Evolutionary conservation across 2,797 vertebrate genomes (phyloP), one percentile per base, ranked within the genome.

Genomic region (Amblyopsis hoosieri): DNA sequence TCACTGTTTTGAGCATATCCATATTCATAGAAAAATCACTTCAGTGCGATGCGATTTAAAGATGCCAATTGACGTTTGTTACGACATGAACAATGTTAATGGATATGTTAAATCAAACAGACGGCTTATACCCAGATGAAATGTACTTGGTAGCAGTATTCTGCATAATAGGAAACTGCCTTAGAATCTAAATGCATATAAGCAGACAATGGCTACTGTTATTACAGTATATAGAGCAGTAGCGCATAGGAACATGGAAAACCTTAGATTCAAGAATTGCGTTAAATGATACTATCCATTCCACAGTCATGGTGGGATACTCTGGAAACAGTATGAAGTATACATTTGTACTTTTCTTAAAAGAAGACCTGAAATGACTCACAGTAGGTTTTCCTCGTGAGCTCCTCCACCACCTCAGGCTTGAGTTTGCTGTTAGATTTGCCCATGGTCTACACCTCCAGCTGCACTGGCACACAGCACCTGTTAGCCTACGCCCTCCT

Each of bases 401-500:
- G 85, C 71, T 98, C 96, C 87, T 98, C 96, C 88, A 99, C 95
- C 80, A 97, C 95, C 90, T 98, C 97, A 54, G 94, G 96, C 84
- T 98, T 98, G 83, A 98, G 91, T 91, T 98, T 98, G 93, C 96
- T 98, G 94, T 96, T 98, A 70, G 96, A 98, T 89, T 97, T 99
- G 55, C 97, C 96, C 97, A 98, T 98, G 89, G 86, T 93, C 85
- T 81, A 81, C 74, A 81, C 70, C 81, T 82, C 74, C 79, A 75
- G 67, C 81, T 81, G 84, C 86, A 86, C 77, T 75, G 82, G 79
- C 82, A 83, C 76, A 42, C 71, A 29, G 75, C 80, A 83, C 86
- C 85, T 83, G 76, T 80, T 75, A 29, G 23, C 23, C 13, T n/a
- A 86, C 84, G 74, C 75, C 79, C 80, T 78, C 82, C 75, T 78